Base-by-base conservation (phyloP, 2,113 vertebrate species). In the Neolamprologus toae region DNA sequence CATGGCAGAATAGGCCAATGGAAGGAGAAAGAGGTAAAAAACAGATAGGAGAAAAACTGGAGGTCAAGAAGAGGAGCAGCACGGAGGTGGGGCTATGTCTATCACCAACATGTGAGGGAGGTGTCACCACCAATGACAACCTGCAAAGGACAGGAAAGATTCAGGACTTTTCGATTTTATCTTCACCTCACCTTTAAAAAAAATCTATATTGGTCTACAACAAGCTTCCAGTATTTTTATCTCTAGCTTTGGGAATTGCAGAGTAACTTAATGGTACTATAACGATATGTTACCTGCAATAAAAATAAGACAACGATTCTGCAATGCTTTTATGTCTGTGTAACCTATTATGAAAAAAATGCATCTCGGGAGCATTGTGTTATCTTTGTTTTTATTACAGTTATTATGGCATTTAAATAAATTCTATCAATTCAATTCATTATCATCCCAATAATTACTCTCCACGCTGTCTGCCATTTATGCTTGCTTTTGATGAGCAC, bases 121-220 rank as follows among this genome's bases (percentile, higher is more conserved):
- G 40, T 19, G 37, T 86, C 35, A 82, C 37, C 45, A 89, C 61
- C 81, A 54, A 45, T 40, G 66, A 82, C 89, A 88, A 63, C 86
- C 54, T 87, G 88, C 83, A 47, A 54, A 83, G 13, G 76, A 90
- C 21, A 82, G 89, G 80, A 81, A 82, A 93, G 92, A 92, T 89
- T 91, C 66, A 92, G 7, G 73, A 78, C 47, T 78, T 78, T 33
- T 51, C 3, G 2, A 40, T 47, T 57, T 31, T 17, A 51, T n/a
- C 14, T 9, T 12, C 33, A 31, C 17, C 5, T 81, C 63, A 68
- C 11, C n/a, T 68, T 54, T 42, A 79, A 53, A 51, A 63, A 57
- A 68, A 40, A 45, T 42, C 35, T 68, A 68, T 1, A 68, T 13
- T 21, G 63, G 3, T 40, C 63, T 71, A 23, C 26, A 83, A 81